These are phyloP conservation scores for Drosophila neotestacea DNA, from an alignment of 2,888 invertebrate species.

Conservation along the genomic window DNA sequence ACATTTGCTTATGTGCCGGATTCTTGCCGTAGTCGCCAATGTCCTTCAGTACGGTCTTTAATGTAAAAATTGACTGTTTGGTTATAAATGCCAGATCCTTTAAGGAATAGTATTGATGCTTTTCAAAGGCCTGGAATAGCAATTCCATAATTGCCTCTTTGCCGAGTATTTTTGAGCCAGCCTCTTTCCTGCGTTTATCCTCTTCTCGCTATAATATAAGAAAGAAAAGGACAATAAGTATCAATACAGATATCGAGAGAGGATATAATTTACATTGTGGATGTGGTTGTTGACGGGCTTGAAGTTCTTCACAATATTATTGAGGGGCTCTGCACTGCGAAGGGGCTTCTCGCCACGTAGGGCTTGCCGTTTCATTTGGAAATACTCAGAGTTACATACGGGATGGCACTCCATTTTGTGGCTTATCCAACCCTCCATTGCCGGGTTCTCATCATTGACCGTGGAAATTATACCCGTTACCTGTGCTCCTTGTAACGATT, in stretches of 20 bases:
- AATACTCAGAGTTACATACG: conserved; percentile 25
- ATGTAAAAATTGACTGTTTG: conserved; percentile 28
- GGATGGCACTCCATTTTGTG: conserved; percentile 40
- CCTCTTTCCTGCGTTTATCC: conserved; percentile 10
- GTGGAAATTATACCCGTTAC: conserved; percentile 26
- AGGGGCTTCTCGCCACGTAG: neutral
- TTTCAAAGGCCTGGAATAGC: conserved; percentile 37
- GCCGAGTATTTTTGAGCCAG: conserved; percentile 11
- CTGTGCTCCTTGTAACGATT: neutral
- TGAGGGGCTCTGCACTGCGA: conserved; percentile 19
- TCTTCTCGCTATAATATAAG: conserved; percentile 10
- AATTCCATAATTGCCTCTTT: conserved; percentile 25
- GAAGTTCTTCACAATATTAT: conserved; percentile 32
- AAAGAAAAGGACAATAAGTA: neutral
- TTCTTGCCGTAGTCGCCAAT: conserved; percentile 27
- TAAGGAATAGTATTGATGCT: conserved; percentile 32
- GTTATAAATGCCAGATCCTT: conserved; percentile 31
- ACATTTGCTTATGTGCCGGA: conserved; percentile 27
- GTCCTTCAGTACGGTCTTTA: conserved; percentile 32
- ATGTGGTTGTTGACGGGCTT: conserved; percentile 32
- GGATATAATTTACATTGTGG: conserved; percentile 21
- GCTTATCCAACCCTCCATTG: conserved; percentile 26
- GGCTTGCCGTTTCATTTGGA: conserved; percentile 31
- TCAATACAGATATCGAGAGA: neutral
- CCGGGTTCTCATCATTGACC: neutral